Evolutionary conservation across 64 coral and sea anemone species (phyloP).

Genomic region (Platygyra sinensis): DNA sequence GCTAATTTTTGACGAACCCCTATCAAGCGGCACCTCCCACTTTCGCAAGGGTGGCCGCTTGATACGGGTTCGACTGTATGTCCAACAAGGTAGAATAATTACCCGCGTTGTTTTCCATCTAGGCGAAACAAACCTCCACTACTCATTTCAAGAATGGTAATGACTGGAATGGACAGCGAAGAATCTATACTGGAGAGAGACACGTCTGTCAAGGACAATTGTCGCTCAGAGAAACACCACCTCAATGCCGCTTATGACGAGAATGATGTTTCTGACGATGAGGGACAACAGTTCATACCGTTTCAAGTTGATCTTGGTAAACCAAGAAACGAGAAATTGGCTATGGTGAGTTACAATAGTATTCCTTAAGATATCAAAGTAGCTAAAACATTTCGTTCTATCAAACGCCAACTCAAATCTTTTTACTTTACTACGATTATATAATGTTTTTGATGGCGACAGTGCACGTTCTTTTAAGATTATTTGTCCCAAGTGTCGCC

Average conservation of each 20-base stretch:
- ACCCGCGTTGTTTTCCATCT: not conserved
- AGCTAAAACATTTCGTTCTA: no score
- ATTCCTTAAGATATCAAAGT: no score
- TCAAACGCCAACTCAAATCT: no score
- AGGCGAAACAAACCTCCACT: not conserved
- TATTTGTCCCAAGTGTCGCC: slow-evolving; percentile 42
- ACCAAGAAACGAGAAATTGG: not conserved
- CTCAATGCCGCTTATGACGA: slow-evolving; percentile 58
- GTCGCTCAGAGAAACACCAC: slow-evolving; percentile 53
- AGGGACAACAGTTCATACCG: slow-evolving; percentile 52
- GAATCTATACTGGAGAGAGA: slow-evolving; percentile 12
- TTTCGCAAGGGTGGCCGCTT: no score
- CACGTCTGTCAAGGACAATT: slow-evolving; percentile 31
- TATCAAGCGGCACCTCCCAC: no score
- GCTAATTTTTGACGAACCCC: no score
- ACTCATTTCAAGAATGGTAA: slow-evolving; percentile 13
- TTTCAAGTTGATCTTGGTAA: slow-evolving; percentile 55
- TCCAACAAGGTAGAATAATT: not conserved
- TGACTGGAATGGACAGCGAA: slow-evolving; percentile 8
- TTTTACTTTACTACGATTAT: no score
- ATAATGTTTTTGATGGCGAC: no score
- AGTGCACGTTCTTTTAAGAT: not conserved
- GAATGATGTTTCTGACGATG: slow-evolving; percentile 37
- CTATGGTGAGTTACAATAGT: not conserved
- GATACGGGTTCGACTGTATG: no score